Percentiles rank a stretch among this genome's conserved stretches.
Conservation (phyloP, 2,113 vertebrate species). For the Chloropsis hardwickii region DNA sequence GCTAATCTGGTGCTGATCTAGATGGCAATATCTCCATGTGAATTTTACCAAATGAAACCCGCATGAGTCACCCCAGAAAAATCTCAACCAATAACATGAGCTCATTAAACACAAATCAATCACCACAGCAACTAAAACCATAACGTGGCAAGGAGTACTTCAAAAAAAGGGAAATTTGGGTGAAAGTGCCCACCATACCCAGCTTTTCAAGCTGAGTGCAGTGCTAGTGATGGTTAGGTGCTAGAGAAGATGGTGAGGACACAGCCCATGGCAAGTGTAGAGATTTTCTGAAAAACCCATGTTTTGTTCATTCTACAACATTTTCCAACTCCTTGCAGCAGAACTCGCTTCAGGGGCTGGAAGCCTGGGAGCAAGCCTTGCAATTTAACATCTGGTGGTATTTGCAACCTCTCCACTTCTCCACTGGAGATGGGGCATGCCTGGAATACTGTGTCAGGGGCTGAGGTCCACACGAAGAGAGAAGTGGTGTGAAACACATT, state of each 20-base stretch:
- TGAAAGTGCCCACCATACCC: slow-evolving; percentile 1
- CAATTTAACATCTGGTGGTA: neutral
- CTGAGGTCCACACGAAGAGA: neutral
- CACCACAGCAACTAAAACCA: slow-evolving; percentile 29
- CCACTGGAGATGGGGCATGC: neutral
- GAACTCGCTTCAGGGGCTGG: neutral
- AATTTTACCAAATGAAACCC: slow-evolving; percentile 25
- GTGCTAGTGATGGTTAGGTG: neutral
- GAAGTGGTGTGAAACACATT: rapidly evolving
- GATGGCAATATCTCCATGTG: slow-evolving; percentile 36
- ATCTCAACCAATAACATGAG: slow-evolving; percentile 59
- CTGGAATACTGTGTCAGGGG: neutral
- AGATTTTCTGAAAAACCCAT: neutral
- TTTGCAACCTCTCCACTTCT: neutral
- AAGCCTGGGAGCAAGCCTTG: neutral
- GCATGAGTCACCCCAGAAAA: slow-evolving; percentile 50
- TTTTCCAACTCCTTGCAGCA: neutral
- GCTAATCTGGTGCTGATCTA: slow-evolving; percentile 49
- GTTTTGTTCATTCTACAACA: rapidly evolving
- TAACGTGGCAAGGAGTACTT: neutral
- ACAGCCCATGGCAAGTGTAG: neutral
- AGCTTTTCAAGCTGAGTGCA: neutral
- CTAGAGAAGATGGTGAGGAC: neutral
- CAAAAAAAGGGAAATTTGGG: neutral
- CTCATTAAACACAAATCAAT: slow-evolving; percentile 56